Evolutionary conservation across 2,113 vertebrate species (phyloP), one percentile per base, ranked within the genome.

Genomic region (Clarias gariepinus): DNA sequence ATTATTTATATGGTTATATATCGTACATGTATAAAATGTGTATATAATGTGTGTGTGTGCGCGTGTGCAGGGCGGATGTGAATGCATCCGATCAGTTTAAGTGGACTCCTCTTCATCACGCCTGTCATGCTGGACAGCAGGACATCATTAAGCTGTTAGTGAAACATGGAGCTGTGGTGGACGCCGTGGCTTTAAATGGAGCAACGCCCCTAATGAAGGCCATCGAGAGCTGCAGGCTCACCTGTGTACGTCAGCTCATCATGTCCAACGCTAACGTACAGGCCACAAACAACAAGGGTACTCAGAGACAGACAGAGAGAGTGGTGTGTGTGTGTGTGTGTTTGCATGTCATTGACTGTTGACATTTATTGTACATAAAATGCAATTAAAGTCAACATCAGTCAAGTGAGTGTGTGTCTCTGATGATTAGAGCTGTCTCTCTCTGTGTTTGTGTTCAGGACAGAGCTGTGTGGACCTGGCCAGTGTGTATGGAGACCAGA

Each of bases 51-150:
- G 77, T 85, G 84, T 88, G 69, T 60, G 47, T 47, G 52, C 76
- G 68, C 61, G 68, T 58, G 47, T 41, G 36, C 55, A 97, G 97
- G 90, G 96, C 96, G n/a, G 92, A 95, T 0, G 94, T 96, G 64
- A 97, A 96, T 0, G 88, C 94, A 23, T 93, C 92, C 55, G 97
- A 97, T 89, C 96, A 97, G 91, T 96, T 96, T 90, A 85, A 94
- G 87, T 97, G 96, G 97, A 97, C 96, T 10, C 94, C 97, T 0
- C 95, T 97, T 60, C 97, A 97, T 63, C 96, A 97, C 0, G 96
- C 97, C 0, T 96, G 96, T 91, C 95, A 96, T 10, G 93, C 95
- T 0, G 96, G 96, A 19, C 95, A 97, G 86, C 91, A 94, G 16
- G 95, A 95, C 55, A 92, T 96, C 21, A 92, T 91, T 10, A 91